These are phyloP conservation scores for Hypocryptadius cinnamomeus DNA, from an alignment of 2,113 vertebrate species.

Conservation along the genomic window DNA sequence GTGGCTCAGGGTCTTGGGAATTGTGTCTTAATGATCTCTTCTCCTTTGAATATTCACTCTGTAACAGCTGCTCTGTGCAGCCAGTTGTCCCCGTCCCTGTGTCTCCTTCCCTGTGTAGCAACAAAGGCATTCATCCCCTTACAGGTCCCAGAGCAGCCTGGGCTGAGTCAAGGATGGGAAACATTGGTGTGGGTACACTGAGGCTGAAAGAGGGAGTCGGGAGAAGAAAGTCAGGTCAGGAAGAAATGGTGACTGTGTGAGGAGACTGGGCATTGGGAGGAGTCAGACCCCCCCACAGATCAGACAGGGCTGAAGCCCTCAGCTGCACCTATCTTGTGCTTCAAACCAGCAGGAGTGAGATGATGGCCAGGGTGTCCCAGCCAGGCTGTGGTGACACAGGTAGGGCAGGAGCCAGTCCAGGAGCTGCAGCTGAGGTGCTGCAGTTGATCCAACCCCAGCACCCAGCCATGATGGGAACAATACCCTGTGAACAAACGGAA, in stretches of 20 bases:
- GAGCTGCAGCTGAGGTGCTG: background rate
- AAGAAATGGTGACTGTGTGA: background rate
- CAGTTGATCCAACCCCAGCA: background rate
- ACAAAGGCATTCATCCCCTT: fast-evolving
- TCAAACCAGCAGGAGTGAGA: background rate
- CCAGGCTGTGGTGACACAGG: fast-evolving
- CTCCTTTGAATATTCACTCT: background rate
- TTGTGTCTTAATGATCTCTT: background rate
- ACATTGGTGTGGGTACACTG: background rate
- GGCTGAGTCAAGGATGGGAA: background rate
- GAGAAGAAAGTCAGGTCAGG: background rate
- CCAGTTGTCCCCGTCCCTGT: background rate
- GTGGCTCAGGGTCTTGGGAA: background rate
- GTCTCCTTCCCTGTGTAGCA: background rate
- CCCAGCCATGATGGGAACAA: fast-evolving
- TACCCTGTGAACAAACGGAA: fast-evolving
- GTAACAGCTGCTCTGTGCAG: background rate
- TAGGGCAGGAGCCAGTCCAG: background rate
- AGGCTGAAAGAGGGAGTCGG: background rate
- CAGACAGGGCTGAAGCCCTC: background rate
- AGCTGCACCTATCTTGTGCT: background rate
- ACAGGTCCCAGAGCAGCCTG: background rate
- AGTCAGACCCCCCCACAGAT: background rate
- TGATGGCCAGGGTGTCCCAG: background rate
- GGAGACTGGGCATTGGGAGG: background rate